Conservation (phyloP, 2,113 vertebrate species). For the Crotalus viridis region DNA sequence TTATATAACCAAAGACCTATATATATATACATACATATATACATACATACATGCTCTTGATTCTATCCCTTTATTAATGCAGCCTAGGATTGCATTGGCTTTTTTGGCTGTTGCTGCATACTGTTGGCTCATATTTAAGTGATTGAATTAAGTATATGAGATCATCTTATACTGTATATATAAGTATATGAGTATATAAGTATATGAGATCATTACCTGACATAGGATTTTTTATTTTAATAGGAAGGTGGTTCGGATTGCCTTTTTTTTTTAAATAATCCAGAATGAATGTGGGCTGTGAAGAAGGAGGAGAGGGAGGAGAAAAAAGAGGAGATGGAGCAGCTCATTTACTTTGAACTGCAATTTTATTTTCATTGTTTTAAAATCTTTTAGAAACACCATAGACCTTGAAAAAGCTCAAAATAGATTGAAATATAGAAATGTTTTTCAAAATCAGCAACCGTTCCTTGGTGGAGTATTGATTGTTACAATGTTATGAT, state of each 20-base stretch:
- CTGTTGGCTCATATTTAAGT: too few relatives aligned
- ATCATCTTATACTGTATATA: too few relatives aligned
- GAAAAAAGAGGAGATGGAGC: not conserved
- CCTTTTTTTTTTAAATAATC: not conserved
- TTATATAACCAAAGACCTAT: too few relatives aligned
- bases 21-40: too few relatives aligned
- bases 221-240: not conserved
- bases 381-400: not conserved
- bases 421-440: not conserved
- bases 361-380: not conserved
- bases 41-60: too few relatives aligned
- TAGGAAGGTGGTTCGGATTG: not conserved
- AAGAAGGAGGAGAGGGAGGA: not conserved
- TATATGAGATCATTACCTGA: not conserved
- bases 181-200: too few relatives aligned
- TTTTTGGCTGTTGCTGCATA: too few relatives aligned
- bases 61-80: too few relatives aligned
- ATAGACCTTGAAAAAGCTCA: not conserved
- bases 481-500: constrained; percentile 31
- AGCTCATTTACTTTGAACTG: not conserved
- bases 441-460: not conserved
- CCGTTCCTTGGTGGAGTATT: constrained; percentile 1
- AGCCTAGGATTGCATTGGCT: too few relatives aligned
- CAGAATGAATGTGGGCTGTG: not conserved
- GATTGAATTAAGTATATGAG: too few relatives aligned